Evolutionary conservation across 2,888 invertebrate species (phyloP).

Genomic region (Oeneis ivallda): DNA sequence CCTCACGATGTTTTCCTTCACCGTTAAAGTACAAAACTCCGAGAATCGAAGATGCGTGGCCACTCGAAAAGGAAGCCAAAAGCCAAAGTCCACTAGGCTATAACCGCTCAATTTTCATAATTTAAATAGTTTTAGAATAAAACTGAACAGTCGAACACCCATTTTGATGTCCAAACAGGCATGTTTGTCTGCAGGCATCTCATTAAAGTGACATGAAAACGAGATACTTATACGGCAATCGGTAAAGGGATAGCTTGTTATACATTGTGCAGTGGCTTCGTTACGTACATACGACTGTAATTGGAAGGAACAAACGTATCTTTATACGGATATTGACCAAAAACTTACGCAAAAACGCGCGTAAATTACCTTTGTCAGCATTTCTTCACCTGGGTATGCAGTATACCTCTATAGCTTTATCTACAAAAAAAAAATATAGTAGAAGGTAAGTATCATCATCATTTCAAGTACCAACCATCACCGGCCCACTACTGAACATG

Average conservation of each 20-base stretch:
- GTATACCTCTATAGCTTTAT: no score
- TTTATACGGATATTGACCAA: constrained; percentile 67
- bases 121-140: background rate
- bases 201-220: constrained; percentile 61
- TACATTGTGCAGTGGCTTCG: constrained; percentile 58
- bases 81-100: no score
- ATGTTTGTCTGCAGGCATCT: constrained; percentile 44
- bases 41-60: no score
- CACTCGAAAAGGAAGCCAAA: no score
- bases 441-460: no score
- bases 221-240: constrained; percentile 57
- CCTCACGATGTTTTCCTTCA: no score
- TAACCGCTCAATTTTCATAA: background rate
- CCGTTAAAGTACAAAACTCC: no score
- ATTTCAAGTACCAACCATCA: no score
- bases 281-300: constrained; percentile 54
- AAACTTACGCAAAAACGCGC: constrained; percentile 65
- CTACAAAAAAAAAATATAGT: no score
- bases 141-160: background rate
- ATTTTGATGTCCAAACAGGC: constrained; percentile 30
- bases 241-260: constrained; percentile 52
- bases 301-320: constrained; percentile 57
- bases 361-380: constrained; percentile 39
- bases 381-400: constrained; percentile 6
- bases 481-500: no score